Conservation (phyloP, 2,888 invertebrate genomes). For the Tiliacea aurago region DNA sequence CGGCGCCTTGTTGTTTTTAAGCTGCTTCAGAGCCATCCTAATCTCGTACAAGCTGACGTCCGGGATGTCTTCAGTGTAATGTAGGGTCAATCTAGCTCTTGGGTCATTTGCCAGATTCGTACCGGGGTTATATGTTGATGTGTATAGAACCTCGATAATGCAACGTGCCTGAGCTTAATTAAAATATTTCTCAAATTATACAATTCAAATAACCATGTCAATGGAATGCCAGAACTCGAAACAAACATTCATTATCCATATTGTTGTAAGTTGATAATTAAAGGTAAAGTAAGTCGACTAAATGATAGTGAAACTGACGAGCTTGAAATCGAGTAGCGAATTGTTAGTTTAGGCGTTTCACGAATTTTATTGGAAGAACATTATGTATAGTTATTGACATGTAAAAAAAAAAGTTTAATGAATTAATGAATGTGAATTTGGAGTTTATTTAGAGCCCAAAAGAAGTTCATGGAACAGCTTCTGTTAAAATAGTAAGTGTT, state of each 20-base stretch:
- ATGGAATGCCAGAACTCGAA: slow-evolving; percentile 14
- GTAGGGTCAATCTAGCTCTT: too few species aligned
- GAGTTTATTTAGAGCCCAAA: not conserved
- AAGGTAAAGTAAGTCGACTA: slow-evolving; percentile 52
- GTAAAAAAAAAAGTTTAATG: not conserved
- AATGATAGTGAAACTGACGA: slow-evolving; percentile 24
- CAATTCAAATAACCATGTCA: slow-evolving; percentile 35
- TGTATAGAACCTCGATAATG: too few species aligned
- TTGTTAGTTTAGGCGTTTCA: not conserved
- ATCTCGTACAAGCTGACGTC: too few species aligned
- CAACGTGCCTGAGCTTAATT: slow-evolving; percentile 2
- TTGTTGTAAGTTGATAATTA: slow-evolving; percentile 46
- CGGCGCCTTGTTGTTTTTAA: too few species aligned
- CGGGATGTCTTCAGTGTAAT: too few species aligned
- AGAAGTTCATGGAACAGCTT: not conserved
- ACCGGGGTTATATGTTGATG: too few species aligned
- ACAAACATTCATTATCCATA: slow-evolving; percentile 51
- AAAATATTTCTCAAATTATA: slow-evolving; percentile 31
- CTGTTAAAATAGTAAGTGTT: not conserved
- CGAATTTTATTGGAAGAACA: not conserved
- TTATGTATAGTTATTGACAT: not conserved
- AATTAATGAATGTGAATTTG: not conserved
- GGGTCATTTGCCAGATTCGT: too few species aligned
- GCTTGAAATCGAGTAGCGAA: slow-evolving; percentile 6
- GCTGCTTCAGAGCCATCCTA: too few species aligned